Evolutionary conservation across 2,888 invertebrate species (phyloP), one percentile per base, ranked within the genome.

Genomic region (Dinocampus coccinellae): DNA sequence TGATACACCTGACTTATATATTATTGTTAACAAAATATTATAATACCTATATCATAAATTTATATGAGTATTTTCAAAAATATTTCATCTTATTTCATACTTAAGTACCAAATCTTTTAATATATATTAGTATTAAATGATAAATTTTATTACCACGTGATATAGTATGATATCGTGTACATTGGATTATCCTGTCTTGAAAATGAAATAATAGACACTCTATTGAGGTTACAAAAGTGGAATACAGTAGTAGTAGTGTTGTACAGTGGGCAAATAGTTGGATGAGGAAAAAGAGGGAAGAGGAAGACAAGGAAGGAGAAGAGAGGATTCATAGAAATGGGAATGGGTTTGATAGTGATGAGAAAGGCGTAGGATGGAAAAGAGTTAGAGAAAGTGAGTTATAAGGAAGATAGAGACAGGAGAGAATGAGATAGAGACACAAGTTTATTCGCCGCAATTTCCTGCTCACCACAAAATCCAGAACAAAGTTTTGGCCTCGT

Each of bases 401-500:
- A n/a, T 53, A 10, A 29, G 13, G 57, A 26, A 24, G n/a, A 11
- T 11, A 29, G 24, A 57, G 26, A 3, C 10, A 29, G 57, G 13
- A 16, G 20, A 57, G 57, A n/a, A 33, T 33, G 53, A 10, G 3
- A 57, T 20, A 36, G 36, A 33, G 57, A 58, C 42, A 68, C 60
- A 68, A 68, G 60, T 68, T 68, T 68, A 68, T 60, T 60, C 67
- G 67, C 47, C 60, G 67, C 58, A 68, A 68, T 68, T 68, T 60
- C 58, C 66, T 67, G 58, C 29, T 67, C 29, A 22, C 67, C 60
- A 22, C 67, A 68, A 68, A 68, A 60, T 24, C 67, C 52, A 11
- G n/a, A 68, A 68, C 67, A 68, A 68, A 68, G 60, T 68, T 68
- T 68, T 68, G 29, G 60, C 39, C 67, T 68, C 67, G 67, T 68